Evolutionary conservation across 2,888 invertebrate species (phyloP).

Genomic region (Tetramorium bicarinatum): DNA sequence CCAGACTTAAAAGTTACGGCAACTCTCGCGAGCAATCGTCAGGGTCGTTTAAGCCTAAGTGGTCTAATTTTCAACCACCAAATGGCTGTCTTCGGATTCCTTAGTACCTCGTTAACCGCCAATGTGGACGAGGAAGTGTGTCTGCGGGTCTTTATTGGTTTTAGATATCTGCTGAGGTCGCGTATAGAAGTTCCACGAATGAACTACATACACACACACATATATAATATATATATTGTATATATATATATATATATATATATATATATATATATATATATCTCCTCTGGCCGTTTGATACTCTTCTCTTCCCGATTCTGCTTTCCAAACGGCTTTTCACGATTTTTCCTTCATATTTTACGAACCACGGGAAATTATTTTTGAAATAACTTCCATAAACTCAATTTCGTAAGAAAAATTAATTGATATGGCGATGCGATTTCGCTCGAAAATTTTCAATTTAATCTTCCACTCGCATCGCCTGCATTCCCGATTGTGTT

Average conservation of each 20-base stretch:
- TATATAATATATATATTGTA: neutral
- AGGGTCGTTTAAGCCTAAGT: conserved; percentile 68
- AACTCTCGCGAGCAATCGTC: conserved; percentile 61
- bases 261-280: neutral
- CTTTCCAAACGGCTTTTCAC: neutral
- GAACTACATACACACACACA: neutral
- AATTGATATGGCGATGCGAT: conserved; percentile 9
- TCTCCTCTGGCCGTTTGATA: neutral
- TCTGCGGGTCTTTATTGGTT: conserved; percentile 66
- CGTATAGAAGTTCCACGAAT: conserved; percentile 7
- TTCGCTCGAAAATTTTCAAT: conserved; percentile 22
- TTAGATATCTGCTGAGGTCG: conserved; percentile 57
- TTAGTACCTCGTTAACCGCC: conserved; percentile 66
- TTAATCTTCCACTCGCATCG: neutral
- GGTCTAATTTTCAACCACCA: conserved; percentile 72
- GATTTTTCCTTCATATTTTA: conserved; percentile 12
- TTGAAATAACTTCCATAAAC: conserved; percentile 30
- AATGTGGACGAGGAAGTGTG: conserved; percentile 35
- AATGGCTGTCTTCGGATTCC: conserved; percentile 72
- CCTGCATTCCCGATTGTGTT: conserved; percentile 8
- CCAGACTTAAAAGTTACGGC: conserved; percentile 67
- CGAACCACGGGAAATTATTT: conserved; percentile 17
- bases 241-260: neutral
- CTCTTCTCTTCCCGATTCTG: neutral
- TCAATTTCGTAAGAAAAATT: conserved; percentile 10